Evolutionary conservation across 2,888 invertebrate genomes (phyloP).

Genomic region (Parnassius glacialis): DNA sequence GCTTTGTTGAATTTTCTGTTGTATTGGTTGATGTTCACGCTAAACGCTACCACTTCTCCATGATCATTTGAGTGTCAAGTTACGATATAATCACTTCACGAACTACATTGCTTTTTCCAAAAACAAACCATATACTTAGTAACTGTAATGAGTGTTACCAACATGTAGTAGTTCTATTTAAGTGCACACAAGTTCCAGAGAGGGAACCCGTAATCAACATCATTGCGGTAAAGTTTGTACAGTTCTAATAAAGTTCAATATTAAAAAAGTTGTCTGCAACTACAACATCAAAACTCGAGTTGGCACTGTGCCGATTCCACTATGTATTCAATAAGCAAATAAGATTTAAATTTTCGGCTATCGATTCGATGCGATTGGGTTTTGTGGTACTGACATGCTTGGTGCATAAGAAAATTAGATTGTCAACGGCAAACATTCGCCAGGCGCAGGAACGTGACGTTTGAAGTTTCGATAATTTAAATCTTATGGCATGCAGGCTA

Average conservation of each 20-base stretch:
- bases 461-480: slow-evolving; percentile 65
- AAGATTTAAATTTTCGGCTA: slow-evolving; percentile 75
- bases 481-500: slow-evolving; percentile 83
- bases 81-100: slow-evolving; percentile 34
- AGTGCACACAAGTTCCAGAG: slow-evolving; percentile 12
- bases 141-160: slow-evolving; percentile 46
- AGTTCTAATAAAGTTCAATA: slow-evolving; percentile 19
- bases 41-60: slow-evolving; percentile 42
- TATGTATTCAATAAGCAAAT: slow-evolving; percentile 42
- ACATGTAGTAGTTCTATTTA: slow-evolving; percentile 9
- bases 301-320: slow-evolving; percentile 40
- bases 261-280: slow-evolving; percentile 41
- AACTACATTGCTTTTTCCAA: slow-evolving; percentile 45
- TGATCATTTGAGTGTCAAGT: slow-evolving; percentile 47
- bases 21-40: slow-evolving; percentile 46
- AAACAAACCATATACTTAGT: slow-evolving; percentile 42
- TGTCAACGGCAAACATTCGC: slow-evolving; percentile 29
- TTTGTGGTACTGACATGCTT: slow-evolving; percentile 29
- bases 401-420: slow-evolving; percentile 9
- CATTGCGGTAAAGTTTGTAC: slow-evolving; percentile 23
- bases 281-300: slow-evolving; percentile 42
- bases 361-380: slow-evolving; percentile 42
- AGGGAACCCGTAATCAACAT: background rate
- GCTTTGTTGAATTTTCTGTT: slow-evolving; percentile 49
- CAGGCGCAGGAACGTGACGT: slow-evolving; percentile 12